phyloP scores from a whole-genome alignment of 2,113 vertebrate species.

The Brachyistius frenatus region DNA sequence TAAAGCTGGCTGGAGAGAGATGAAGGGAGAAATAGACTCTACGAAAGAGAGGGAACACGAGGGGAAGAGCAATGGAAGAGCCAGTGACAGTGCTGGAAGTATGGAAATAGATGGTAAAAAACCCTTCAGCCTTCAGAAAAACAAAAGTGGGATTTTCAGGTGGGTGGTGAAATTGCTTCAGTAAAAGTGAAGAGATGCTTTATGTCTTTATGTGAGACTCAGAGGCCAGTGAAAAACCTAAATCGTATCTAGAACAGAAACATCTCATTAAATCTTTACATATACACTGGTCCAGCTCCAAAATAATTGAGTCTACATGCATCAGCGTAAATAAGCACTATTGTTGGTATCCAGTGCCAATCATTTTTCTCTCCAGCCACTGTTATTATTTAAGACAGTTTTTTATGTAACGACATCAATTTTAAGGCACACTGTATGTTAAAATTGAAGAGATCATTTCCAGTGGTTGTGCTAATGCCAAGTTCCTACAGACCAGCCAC shows the following conservation, averaged over 20 bases:
- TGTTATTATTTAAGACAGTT: constrained; percentile 10
- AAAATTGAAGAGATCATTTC: constrained; percentile 15
- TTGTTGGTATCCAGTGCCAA: constrained; percentile 5
- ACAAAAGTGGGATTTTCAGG: constrained; percentile 58
- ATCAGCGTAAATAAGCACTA: constrained; percentile 9
- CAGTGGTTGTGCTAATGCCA: not conserved
- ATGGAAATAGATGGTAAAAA: constrained; percentile 50
- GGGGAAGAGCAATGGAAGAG: constrained; percentile 19
- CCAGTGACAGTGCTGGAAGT: constrained; percentile 47
- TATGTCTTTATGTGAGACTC: constrained; percentile 52
- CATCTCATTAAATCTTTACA: not conserved
- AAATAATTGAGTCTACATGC: not conserved
- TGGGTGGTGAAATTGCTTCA: constrained; percentile 66
- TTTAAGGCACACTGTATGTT: constrained; percentile 4
- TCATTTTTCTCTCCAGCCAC: constrained; percentile 7
- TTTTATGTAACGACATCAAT: not conserved
- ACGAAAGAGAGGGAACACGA: constrained; percentile 15
- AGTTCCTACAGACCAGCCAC: constrained; percentile 7
- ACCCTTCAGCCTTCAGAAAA: constrained; percentile 56
- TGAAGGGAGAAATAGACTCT: constrained; percentile 6
- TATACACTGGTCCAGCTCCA: not conserved
- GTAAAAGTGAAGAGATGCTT: constrained; percentile 43
- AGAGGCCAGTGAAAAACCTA: constrained; percentile 32
- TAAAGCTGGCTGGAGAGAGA: not conserved
- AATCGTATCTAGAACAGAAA: constrained; percentile 5